phyloP scores from a whole-genome alignment of 2,113 vertebrate species.

The Apteryx owenii region DNA sequence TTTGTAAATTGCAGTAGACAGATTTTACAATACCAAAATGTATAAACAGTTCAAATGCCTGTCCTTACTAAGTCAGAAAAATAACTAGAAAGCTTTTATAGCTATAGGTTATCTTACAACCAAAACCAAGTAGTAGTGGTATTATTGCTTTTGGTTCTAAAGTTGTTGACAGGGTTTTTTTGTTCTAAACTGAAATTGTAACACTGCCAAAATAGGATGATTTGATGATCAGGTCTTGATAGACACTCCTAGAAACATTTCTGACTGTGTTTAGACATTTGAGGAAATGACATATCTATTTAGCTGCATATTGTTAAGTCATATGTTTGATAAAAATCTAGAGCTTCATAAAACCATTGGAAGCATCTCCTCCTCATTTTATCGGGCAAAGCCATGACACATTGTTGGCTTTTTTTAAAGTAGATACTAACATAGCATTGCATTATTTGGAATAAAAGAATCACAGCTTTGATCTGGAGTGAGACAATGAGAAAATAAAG shows the following conservation, averaged over 20 bases:
- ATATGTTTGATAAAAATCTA: background rate
- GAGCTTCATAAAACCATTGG: background rate
- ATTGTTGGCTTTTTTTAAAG: background rate
- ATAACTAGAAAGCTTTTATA: background rate
- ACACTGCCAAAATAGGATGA: background rate
- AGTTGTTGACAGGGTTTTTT: background rate
- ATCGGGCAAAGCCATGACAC: background rate
- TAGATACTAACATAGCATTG: background rate
- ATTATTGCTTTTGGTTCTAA: background rate
- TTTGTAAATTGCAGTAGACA: background rate
- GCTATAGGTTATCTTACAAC: background rate
- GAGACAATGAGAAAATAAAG: background rate
- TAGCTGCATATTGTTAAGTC: background rate
- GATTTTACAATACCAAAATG: background rate
- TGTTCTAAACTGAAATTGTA: background rate
- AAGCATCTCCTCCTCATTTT: background rate
- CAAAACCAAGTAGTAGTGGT: background rate
- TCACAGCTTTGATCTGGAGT: background rate
- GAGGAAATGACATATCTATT: background rate
- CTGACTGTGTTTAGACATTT: background rate
- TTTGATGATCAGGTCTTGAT: background rate
- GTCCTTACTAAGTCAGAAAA: too few species aligned
- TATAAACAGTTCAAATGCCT: background rate
- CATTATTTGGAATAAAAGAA: background rate
- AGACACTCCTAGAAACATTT: background rate